Percentiles rank a stretch among this genome's conserved stretches.
These are phyloP conservation scores for Capitulum mitella DNA, from an alignment of 2,888 invertebrate genomes.

Conservation along the genomic window DNA sequence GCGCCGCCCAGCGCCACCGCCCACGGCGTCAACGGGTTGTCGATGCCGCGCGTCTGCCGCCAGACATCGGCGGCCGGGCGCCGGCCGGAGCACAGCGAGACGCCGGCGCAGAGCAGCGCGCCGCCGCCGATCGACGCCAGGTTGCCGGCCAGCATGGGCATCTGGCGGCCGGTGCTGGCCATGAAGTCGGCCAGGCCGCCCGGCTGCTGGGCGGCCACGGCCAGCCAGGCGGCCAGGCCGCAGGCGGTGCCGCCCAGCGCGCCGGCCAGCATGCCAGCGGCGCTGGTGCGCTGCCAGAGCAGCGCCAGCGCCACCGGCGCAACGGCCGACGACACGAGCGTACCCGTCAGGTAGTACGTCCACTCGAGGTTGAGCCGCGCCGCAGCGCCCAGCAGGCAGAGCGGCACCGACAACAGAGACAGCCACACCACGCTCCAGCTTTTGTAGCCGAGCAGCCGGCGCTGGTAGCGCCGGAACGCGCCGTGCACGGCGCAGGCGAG, in stretches of 20 bases:
- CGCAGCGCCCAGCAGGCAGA: background rate
- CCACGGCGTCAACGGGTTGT: constrained; percentile 41
- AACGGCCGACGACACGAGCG: constrained; percentile 1
- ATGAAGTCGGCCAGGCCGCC: constrained; percentile 40
- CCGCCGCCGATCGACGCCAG: constrained; percentile 41
- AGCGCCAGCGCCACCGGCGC: background rate
- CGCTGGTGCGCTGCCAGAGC: constrained; percentile 31
- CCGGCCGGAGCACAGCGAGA: constrained; percentile 24
- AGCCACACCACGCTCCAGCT: constrained; percentile 9
- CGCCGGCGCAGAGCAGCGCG: constrained; percentile 40
- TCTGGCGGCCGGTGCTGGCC: constrained; percentile 40
- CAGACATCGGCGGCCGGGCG: constrained; percentile 36
- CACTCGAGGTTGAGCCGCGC: background rate
- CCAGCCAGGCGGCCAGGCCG: constrained; percentile 42
- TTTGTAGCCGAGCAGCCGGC: background rate
- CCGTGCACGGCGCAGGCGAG: background rate
- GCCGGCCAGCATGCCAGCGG: background rate
- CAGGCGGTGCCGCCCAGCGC: constrained; percentile 29
- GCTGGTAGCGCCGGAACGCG: background rate
- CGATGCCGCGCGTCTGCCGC: constrained; percentile 45
- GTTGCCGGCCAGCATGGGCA: constrained; percentile 44
- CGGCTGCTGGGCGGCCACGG: constrained; percentile 40
- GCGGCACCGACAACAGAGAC: constrained; percentile 3
- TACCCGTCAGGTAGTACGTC: constrained; percentile 2
- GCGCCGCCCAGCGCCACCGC: background rate